Base-by-base conservation (phyloP, 2,113 vertebrate species). In the Strigops habroptila region DNA sequence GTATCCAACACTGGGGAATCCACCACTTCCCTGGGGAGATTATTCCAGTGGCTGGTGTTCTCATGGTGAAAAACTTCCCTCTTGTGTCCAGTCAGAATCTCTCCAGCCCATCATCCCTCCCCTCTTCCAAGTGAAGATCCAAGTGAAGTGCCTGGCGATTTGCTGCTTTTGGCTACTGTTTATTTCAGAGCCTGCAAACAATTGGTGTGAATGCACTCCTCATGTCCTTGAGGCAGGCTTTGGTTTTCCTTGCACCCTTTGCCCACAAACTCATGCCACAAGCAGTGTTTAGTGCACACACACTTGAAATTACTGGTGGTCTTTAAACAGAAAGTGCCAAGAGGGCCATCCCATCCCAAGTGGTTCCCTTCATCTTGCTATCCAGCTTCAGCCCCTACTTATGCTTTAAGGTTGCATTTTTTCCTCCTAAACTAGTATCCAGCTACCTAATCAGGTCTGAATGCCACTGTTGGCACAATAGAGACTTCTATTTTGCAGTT, bases 171-270 rank as follows among this genome's bases (percentile, higher is more conserved):
- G 79, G 62, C 75, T 62, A 15, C 65, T 79, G 62, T 15, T 62
- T 41, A 41, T 25, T 67, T 57, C 88, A 59, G 11, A 71, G 49
- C 4, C 60, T 73, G 64, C 6, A 17, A 41, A 39, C 55, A 44
- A 2, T 30, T 22, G 30, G 7, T 12, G 28, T 64, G 39, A 82
- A 63, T 10, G 22, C 3, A 4, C 33, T 44, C 37, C 35, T 33
- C 51, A 6, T 5, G 25, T 25, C 3, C 0, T 2, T 15, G 15
- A 48, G n/a, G 28, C 39, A 55, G 33, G 10, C 23, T 3, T 46
- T 52, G 30, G 6, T 14, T 55, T 33, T 27, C 62, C 80, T 33
- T 21, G 31, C 33, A 46, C 31, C 24, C 35, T 64, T 64, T 31
- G 48, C 68, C 70, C 48, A 49, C 67, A 24, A 12, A 35, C 30